phyloP scores from a whole-genome alignment of 2,113 vertebrate species.

The Xenopus laevis region DNA sequence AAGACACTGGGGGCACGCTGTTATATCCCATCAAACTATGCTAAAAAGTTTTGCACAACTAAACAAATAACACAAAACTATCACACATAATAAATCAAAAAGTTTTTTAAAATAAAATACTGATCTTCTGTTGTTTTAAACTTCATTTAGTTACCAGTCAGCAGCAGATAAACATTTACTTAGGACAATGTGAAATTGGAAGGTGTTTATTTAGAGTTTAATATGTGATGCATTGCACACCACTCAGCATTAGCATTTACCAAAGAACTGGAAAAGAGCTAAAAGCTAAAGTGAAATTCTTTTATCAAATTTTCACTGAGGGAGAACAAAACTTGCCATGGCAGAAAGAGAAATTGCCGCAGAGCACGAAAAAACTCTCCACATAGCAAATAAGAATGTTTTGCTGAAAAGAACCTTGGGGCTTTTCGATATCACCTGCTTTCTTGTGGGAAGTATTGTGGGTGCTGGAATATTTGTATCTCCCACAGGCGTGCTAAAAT shows the following conservation, averaged over 20 bases:
- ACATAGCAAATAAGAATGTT: neutral
- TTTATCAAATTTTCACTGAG: neutral
- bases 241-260: too few species aligned
- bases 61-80: too few species aligned
- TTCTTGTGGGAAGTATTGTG: slow-evolving; percentile 57
- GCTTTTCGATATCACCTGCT: slow-evolving; percentile 57
- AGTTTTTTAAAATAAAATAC: too few species aligned
- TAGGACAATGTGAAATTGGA: neutral
- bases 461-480: slow-evolving; percentile 65
- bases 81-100: too few species aligned
- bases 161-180: too few species aligned
- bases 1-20: too few species aligned
- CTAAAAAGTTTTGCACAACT: too few species aligned
- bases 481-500: slow-evolving; percentile 57
- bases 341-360: neutral
- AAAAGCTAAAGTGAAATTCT: neutral
- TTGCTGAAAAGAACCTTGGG: slow-evolving; percentile 58
- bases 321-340: neutral
- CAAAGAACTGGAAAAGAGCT: neutral
- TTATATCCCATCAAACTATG: too few species aligned
- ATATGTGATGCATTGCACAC: neutral
- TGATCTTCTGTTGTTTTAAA: too few species aligned
- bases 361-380: neutral
- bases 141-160: too few species aligned
- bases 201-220: neutral